phyloP scores from a whole-genome alignment of 2,113 vertebrate species.

The Piprites chloris region DNA sequence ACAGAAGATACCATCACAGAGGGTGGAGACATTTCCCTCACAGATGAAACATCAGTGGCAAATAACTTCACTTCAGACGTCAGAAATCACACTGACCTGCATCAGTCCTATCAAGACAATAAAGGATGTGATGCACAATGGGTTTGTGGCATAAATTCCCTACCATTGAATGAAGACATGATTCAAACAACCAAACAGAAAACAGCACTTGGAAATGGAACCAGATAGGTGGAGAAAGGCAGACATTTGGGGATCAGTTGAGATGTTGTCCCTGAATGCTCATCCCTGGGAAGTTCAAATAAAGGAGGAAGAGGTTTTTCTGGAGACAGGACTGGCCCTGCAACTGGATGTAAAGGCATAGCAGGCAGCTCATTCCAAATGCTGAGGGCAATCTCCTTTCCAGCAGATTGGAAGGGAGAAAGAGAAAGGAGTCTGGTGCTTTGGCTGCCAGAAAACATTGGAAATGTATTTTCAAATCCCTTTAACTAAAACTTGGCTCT shows the following conservation, averaged over 20 bases:
- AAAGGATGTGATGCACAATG: not conserved
- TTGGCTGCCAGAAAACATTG: not conserved
- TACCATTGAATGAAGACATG: not conserved
- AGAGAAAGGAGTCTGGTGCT: not conserved
- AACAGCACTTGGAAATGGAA: not conserved
- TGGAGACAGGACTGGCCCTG: not conserved
- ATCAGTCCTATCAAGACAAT: not conserved
- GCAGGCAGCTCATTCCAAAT: not conserved
- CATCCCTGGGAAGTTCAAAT: not conserved
- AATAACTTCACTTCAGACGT: not conserved
- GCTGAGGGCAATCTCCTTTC: no score
- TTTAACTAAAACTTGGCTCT: not conserved
- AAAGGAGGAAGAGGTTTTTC: not conserved
- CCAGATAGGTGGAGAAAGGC: not conserved
- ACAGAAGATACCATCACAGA: not conserved
- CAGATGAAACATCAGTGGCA: not conserved
- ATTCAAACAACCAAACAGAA: not conserved
- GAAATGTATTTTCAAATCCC: not conserved
- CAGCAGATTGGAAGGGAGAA: not conserved
- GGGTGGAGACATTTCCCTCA: not conserved
- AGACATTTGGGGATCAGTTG: not conserved
- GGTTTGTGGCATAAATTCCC: not conserved
- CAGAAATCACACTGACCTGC: fast-evolving
- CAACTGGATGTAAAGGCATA: not conserved
- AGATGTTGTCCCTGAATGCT: not conserved